Evolutionary conservation across 2,888 invertebrate species (phyloP), one percentile per base, ranked within the genome.

Genomic region (Nomada fucata): DNA sequence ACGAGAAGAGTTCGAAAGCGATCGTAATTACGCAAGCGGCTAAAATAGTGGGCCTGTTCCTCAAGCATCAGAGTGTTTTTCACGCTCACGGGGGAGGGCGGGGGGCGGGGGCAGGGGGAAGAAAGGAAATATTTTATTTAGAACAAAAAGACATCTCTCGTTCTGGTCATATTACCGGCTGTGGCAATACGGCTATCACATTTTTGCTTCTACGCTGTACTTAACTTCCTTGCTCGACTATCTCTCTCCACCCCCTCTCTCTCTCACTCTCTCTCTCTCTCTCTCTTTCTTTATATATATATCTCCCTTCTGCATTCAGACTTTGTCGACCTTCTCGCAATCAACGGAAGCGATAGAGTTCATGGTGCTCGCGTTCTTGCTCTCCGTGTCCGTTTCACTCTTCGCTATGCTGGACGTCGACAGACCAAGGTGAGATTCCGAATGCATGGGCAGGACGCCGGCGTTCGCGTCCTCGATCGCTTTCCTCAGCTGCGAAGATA

Each of bases 401-500:
- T 89, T 91, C 11, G 86, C 65, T 18, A 92, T 63, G 68, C 91
- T 91, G 13, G 91, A 90, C 50, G 89, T 90, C 44, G 93, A 93
- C 0, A 85, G 85, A 5, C 89, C 81, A n/a, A 89, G 84, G 36
- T 91, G 89, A 1, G 88, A 79, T 15, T 92, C 90, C 3, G 86
- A 78, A 70, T 93, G 94, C 47, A 93, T 92, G 64, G 95, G 95
- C 65, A 96, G 93, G 84, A 95, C 95, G 36, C 98, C 98, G 15
- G 97, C 96, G 94, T 98, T 98, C 26, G 97, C 97, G 91, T 98
- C 97, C 92, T 98, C 98, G 78, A 98, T 98, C 11, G 98, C 97
- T 94, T 97, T 97, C 79, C 98, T 96, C 55, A 98, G 95, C 97
- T 97, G 93, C 4, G 4, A 67, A 82, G 11, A 44, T 11, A 20